Conservation (phyloP, 2,888 invertebrate species). For the Norana najaformis region DNA sequence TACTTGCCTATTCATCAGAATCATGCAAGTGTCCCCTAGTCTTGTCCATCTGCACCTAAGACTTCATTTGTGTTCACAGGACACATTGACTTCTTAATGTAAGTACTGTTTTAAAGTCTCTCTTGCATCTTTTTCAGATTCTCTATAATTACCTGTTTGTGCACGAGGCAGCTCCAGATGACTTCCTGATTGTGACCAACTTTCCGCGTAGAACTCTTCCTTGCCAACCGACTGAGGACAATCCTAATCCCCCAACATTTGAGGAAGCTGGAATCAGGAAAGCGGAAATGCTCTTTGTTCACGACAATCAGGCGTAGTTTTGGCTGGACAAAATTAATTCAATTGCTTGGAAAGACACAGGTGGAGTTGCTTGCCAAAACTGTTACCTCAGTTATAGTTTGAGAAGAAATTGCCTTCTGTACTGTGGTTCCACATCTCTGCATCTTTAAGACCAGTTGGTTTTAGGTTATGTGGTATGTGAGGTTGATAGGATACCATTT, state of each 20-base stretch:
- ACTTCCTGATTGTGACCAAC: slow-evolving; percentile 92
- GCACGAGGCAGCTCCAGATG: slow-evolving; percentile 87
- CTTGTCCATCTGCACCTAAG: too few species aligned
- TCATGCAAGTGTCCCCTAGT: too few species aligned
- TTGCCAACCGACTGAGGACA: slow-evolving; percentile 65
- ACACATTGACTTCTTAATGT: neutral
- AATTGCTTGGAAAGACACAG: too few species aligned
- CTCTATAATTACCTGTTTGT: slow-evolving; percentile 94
- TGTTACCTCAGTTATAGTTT: too few species aligned
- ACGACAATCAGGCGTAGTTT: slow-evolving; percentile 80
- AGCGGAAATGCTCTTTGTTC: slow-evolving; percentile 89
- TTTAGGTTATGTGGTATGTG: too few species aligned
- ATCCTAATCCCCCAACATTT: slow-evolving; percentile 69
- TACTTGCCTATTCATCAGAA: too few species aligned
- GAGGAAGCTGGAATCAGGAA: slow-evolving; percentile 80
- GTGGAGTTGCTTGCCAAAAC: too few species aligned
- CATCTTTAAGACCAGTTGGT: too few species aligned
- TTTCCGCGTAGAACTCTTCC: slow-evolving; percentile 85
- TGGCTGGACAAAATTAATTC: neutral
- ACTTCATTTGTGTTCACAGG: too few species aligned
- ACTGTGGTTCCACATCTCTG: too few species aligned
- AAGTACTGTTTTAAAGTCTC: neutral
- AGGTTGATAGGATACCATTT: too few species aligned
- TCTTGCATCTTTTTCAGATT: slow-evolving; percentile 70
- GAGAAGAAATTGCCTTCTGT: too few species aligned